Evolutionary conservation across 1,140 invertebrate genomes (phyloP).

Genomic region (Trichonephila inaurata): DNA sequence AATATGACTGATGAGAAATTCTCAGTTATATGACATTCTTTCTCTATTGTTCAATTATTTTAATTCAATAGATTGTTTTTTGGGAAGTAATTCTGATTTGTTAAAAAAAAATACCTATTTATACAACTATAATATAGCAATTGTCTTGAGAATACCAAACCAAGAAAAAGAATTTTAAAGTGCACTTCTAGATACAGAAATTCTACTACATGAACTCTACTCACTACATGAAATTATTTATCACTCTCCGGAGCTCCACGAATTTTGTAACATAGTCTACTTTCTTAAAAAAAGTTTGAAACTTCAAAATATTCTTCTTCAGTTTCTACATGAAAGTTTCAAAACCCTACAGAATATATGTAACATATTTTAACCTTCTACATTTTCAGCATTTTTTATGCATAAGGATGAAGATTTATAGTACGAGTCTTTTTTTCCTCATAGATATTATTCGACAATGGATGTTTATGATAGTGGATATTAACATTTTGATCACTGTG

Average conservation of each 20-base stretch:
- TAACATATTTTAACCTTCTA: not conserved
- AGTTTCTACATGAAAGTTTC: not conserved
- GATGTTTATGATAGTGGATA: too few relatives aligned
- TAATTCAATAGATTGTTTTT: not conserved
- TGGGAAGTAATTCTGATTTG: not conserved
- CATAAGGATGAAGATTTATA: too few relatives aligned
- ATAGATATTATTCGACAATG: too few relatives aligned
- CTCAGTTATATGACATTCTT: too few relatives aligned
- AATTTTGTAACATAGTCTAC: not conserved
- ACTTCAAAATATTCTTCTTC: not conserved
- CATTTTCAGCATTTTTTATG: too few relatives aligned
- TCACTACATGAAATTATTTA: conserved; percentile 18
- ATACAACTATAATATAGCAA: not conserved
- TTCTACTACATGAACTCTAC: not conserved
- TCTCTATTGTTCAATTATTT: too few relatives aligned
- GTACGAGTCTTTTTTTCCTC: too few relatives aligned
- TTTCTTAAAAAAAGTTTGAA: not conserved
- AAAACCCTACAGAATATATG: not conserved
- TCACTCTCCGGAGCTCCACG: not conserved
- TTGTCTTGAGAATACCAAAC: not conserved
- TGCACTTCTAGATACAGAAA: not conserved
- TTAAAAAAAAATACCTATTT: not conserved
- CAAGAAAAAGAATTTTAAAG: not conserved
- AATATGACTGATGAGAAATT: too few relatives aligned
- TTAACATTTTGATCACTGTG: too few relatives aligned